Evolutionary conservation across 2,797 vertebrate genomes (phyloP).

Genomic region (Oreortyx pictus): DNA sequence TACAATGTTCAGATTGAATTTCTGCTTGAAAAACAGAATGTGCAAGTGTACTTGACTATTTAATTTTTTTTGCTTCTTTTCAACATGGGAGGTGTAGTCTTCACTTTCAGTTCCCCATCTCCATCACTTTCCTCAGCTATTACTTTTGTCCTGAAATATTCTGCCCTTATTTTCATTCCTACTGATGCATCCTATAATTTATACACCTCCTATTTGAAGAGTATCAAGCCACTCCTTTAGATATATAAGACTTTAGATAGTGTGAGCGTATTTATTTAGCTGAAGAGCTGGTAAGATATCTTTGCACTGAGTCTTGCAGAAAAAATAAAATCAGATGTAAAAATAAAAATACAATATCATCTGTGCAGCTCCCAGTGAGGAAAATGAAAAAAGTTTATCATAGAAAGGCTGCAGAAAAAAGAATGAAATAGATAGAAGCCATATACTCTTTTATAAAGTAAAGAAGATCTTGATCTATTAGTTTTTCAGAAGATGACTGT

Average conservation of each 20-base stretch:
- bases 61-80: background rate
- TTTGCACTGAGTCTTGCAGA: slow-evolving; percentile 4
- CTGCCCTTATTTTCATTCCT: background rate
- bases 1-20: background rate
- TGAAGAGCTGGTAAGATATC: background rate
- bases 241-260: background rate
- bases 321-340: background rate
- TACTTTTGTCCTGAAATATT: background rate
- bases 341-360: background rate
- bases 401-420: background rate
- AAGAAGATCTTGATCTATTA: background rate
- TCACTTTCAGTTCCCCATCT: background rate
- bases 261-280: background rate
- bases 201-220: background rate
- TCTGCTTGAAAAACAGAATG: slow-evolving; percentile 22
- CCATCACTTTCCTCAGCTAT: background rate
- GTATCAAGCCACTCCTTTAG: background rate
- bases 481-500: background rate
- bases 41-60: background rate
- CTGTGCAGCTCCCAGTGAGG: background rate
- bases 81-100: background rate
- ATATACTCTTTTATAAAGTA: background rate
- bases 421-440: background rate
- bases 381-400: background rate
- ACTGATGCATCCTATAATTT: background rate